phyloP scores from a whole-genome alignment of 2,113 vertebrate species.

The Seriola dumerili region DNA sequence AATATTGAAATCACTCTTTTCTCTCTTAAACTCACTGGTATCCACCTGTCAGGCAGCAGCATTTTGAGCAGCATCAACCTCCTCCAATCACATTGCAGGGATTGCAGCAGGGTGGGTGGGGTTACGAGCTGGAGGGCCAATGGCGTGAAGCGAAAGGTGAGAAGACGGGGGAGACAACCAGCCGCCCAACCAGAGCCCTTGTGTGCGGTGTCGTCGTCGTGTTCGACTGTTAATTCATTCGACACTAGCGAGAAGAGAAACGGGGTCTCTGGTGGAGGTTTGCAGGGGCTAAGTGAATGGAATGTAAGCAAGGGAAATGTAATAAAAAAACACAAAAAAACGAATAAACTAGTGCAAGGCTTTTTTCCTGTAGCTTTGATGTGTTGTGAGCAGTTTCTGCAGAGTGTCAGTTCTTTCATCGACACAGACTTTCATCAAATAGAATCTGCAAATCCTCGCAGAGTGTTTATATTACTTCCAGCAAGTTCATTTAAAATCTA shows the following conservation, averaged over 20 bases:
- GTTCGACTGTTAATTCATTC: background rate
- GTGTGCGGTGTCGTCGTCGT: background rate
- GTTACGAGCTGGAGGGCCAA: background rate
- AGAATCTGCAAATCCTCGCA: background rate
- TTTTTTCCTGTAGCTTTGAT: constrained; percentile 1
- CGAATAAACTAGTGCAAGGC: constrained; percentile 23
- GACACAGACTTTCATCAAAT: background rate
- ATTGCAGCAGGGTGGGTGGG: constrained; percentile 10
- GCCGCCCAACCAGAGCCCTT: background rate
- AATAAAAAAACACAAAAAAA: background rate
- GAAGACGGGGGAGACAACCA: background rate
- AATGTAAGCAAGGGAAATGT: constrained; percentile 26
- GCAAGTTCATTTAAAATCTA: background rate
- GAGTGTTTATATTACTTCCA: background rate
- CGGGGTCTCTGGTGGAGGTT: constrained; percentile 17
- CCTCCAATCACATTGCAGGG: constrained; percentile 48
- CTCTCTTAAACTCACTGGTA: background rate
- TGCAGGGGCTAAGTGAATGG: constrained; percentile 7
- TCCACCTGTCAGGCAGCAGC: constrained; percentile 1
- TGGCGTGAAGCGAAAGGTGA: background rate
- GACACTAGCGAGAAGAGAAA: constrained; percentile 30
- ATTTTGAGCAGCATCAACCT: background rate
- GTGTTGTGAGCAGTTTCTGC: constrained; percentile 9
- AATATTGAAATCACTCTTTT: background rate
- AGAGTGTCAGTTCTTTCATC: constrained; percentile 10